phyloP scores from a whole-genome alignment of 1,140 invertebrate genomes.

The Brachionus angularis region DNA sequence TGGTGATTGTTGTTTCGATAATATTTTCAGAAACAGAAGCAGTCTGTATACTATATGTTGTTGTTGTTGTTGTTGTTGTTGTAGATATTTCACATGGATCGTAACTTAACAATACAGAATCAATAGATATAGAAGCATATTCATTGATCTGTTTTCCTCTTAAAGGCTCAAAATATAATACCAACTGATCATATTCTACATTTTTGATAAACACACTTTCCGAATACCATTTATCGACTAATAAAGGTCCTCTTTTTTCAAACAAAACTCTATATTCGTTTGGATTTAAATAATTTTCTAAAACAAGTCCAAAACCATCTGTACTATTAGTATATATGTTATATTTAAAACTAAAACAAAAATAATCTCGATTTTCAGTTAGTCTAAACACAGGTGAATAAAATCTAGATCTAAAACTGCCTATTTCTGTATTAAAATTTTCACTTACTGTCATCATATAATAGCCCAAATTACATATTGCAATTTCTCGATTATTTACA shows the following conservation, averaged over 20 bases:
- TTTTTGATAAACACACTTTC: background rate
- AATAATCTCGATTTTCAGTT: background rate
- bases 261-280: background rate
- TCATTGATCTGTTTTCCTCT: background rate
- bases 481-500: background rate
- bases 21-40: no score
- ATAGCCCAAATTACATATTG: background rate
- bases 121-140: conserved; percentile 5
- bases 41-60: no score
- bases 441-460: conserved; percentile 25
- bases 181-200: conserved; percentile 9
- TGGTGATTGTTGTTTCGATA: no score
- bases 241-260: conserved; percentile 16
- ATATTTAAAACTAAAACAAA: conserved; percentile 33
- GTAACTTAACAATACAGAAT: conserved; percentile 10
- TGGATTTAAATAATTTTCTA: conserved; percentile 25
- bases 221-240: conserved; percentile 16
- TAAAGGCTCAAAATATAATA: conserved; percentile 22
- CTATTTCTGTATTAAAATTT: conserved; percentile 11
- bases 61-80: background rate
- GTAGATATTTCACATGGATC: background rate
- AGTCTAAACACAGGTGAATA: conserved; percentile 26
- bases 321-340: conserved; percentile 4
- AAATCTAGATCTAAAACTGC: background rate
- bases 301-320: conserved; percentile 11